A percentile compares a stretch with the other conserved stretches of the same genome.
Conservation (phyloP, 2,113 vertebrate genomes). For the Sigmodon hispidus region DNA sequence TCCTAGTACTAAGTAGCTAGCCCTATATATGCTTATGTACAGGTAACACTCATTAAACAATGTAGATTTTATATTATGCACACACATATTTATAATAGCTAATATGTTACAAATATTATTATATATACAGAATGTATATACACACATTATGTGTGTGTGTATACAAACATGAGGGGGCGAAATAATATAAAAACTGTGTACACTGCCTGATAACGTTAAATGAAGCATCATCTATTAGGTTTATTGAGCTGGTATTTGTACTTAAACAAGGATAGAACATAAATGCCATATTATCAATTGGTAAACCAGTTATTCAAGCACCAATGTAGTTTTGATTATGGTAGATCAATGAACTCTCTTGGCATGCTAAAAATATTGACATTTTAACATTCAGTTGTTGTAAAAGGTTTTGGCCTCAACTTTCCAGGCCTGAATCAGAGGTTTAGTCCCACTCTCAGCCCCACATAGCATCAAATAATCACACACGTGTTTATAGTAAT, state of each 20-base stretch:
- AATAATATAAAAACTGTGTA: not conserved
- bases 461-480: too few species aligned
- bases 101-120: not conserved
- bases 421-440: too few species aligned
- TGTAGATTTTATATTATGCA: not conserved
- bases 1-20: not conserved
- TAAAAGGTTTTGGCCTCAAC: too few species aligned
- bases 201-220: not conserved
- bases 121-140: too few species aligned
- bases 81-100: not conserved
- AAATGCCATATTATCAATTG: not conserved
- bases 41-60: not conserved
- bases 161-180: not conserved
- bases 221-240: not conserved
- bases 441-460: too few species aligned
- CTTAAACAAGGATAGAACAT: not conserved
- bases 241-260: not conserved
- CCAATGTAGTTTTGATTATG: not conserved
- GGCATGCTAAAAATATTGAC: not conserved
- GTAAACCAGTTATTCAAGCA: not conserved
- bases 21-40: fast-evolving
- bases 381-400: too few species aligned
- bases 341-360: not conserved
- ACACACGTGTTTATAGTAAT: too few species aligned
- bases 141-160: not conserved